Evolutionary conservation across 1,140 invertebrate species (phyloP).

Genomic region (Papilio aristodemus): DNA sequence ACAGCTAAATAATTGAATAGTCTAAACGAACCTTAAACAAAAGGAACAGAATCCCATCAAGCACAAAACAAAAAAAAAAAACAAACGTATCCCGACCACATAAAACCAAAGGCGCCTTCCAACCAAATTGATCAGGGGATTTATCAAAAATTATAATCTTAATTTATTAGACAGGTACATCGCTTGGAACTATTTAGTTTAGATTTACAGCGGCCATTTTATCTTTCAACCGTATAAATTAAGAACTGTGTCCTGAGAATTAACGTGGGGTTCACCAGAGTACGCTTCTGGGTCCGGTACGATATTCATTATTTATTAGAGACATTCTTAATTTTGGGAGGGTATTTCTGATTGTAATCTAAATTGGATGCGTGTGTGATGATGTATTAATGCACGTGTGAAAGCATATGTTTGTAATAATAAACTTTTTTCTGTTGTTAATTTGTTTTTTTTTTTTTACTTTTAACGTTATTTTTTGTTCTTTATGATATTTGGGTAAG

Average conservation of each 20-base stretch:
- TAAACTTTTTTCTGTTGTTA: too few species aligned
- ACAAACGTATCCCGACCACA: neutral
- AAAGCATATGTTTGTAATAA: neutral
- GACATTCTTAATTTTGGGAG: slow-evolving; percentile 26
- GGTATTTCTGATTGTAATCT: slow-evolving; percentile 39
- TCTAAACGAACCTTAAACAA: neutral
- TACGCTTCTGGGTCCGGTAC: slow-evolving; percentile 36
- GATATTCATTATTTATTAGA: slow-evolving; percentile 38
- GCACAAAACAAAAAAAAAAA: neutral
- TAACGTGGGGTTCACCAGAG: slow-evolving; percentile 44
- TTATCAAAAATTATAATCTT: slow-evolving; percentile 40
- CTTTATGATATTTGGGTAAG: too few species aligned
- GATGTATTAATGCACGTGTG: slow-evolving; percentile 31
- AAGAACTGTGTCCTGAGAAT: slow-evolving; percentile 40
- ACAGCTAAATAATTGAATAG: neutral
- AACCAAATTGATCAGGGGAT: slow-evolving; percentile 37
- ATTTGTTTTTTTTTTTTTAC: too few species aligned
- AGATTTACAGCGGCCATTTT: slow-evolving; percentile 44
- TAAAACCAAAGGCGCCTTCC: slow-evolving; percentile 36
- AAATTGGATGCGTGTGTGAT: slow-evolving; percentile 30
- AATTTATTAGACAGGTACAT: slow-evolving; percentile 39
- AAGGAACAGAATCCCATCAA: neutral
- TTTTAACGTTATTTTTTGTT: too few species aligned
- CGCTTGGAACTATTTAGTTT: slow-evolving; percentile 43
- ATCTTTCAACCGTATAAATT: slow-evolving; percentile 40